Base-by-base conservation (phyloP, 2,888 invertebrate genomes). In the Tubulanus polymorphus region DNA sequence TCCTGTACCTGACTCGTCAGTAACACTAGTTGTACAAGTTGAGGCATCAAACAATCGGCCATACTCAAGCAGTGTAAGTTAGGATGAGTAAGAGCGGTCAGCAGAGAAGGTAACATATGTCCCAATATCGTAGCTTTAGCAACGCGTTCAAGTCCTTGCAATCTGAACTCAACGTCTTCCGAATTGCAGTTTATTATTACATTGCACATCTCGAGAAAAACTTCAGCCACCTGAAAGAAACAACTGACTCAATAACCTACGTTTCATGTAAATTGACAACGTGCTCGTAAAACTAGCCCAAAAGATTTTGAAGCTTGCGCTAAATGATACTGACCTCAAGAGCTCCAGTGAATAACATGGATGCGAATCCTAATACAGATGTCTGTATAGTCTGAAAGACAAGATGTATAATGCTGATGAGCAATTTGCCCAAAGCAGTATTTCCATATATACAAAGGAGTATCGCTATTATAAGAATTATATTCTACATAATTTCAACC, bases 1-100 rank as follows among this genome's bases (percentile, higher is more conserved):
- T n/a, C n/a, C n/a, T n/a, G n/a, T n/a, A 76, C 76, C 71, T 76
- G 75, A 60, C 75, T 77, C 23, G 73, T 70, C 8, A 74, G 60
- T 3, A 76, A 66, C 37, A 75, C 74, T 6, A 78, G 66, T 46
- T 70, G 72, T 15, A 75, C 74, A 5, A 78, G 67, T 51, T 71
- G 69, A 5, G 75, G 67, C 72, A 76, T 73, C 27, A 78, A 65
- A 18, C 64, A 58, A 51, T 74, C 70, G 3, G 76, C 75, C 50
- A 75, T 56, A 15, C 61, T 54, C 49, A 76, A 63, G 55, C 69
- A 68, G 37, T 68, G 67, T 15, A 75, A 63, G 51, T 71, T 72
- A n/a, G 57, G 61, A 54, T 77, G 75, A 26, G 74, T 76, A 62
- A 77, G 63, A 2, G 73, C 63, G 0, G 76, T 78, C 51, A 76